phyloP scores from a whole-genome alignment of 1,140 invertebrate genomes.

The Drusus annulatus region DNA sequence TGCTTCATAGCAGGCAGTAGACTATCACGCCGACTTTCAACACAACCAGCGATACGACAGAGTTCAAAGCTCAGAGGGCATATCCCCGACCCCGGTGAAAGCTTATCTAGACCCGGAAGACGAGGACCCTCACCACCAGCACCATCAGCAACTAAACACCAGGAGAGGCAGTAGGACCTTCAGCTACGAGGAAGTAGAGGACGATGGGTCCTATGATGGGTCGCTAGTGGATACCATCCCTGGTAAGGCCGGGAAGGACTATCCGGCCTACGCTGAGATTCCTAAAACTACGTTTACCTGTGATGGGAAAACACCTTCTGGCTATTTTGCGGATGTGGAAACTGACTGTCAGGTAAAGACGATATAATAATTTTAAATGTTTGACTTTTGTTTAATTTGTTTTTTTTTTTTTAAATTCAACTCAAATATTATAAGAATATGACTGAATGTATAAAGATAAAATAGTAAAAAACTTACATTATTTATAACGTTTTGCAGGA shows the following conservation, averaged over 20 bases:
- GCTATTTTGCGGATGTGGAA: constrained; percentile 76
- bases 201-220: constrained; percentile 52
- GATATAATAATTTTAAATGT: no score
- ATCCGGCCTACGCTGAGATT: constrained; percentile 70
- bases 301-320: constrained; percentile 72
- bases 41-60: constrained; percentile 19
- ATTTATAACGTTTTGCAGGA: no score
- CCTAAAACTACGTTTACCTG: constrained; percentile 76
- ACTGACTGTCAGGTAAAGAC: constrained; percentile 67
- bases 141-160: not conserved
- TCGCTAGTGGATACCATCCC: constrained; percentile 67
- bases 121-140: not conserved
- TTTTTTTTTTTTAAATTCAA: no score
- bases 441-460: no score
- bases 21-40: not conserved
- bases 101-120: not conserved
- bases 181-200: constrained; percentile 32
- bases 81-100: not conserved
- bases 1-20: not conserved
- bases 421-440: no score
- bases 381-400: no score
- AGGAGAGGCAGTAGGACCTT: constrained; percentile 45
- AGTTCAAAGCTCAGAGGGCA: not conserved
- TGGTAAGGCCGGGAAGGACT: constrained; percentile 71
- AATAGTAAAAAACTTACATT: no score